phyloP scores from a whole-genome alignment of 64 coral and sea anemone genomes.

The Montipora capricornis region DNA sequence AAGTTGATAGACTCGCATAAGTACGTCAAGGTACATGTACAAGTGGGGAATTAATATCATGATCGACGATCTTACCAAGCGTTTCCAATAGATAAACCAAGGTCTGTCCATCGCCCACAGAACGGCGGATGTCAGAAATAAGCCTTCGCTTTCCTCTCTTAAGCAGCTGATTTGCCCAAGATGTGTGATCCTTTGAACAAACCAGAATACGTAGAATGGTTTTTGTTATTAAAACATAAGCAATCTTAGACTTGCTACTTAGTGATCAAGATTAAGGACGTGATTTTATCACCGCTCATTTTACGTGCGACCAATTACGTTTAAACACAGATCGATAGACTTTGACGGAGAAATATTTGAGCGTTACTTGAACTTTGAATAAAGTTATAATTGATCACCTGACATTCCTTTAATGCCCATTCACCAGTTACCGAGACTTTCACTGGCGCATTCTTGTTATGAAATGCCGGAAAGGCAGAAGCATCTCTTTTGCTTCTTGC shows the following conservation, averaged over 20 bases:
- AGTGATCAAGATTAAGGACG: neutral
- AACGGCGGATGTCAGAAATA: conserved; percentile 82
- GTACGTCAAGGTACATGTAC: neutral
- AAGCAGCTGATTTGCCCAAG: conserved; percentile 76
- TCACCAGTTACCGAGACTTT: conserved; percentile 94
- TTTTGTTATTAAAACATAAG: neutral
- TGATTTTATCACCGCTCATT: no score
- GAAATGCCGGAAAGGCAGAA: conserved; percentile 63
- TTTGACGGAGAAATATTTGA: neutral
- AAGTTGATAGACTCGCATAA: neutral
- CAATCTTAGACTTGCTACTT: conserved; percentile 1
- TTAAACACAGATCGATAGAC: no score
- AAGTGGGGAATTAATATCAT: neutral
- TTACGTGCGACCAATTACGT: no score
- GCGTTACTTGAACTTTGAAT: neutral
- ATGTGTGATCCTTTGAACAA: conserved; percentile 79
- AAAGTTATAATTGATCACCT: conserved; percentile 49
- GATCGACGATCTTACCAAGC: conserved; percentile 57
- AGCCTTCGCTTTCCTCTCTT: conserved; percentile 77
- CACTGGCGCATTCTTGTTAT: conserved; percentile 77
- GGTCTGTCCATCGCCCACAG: conserved; percentile 86
- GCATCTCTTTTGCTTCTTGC: conserved; percentile 54
- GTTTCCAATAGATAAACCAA: conserved; percentile 87
- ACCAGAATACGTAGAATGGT: neutral
- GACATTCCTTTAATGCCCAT: conserved; percentile 93